These are phyloP conservation scores for Sycobia sp. DNA, from an alignment of 1,140 invertebrate genomes.

Conservation along the genomic window DNA sequence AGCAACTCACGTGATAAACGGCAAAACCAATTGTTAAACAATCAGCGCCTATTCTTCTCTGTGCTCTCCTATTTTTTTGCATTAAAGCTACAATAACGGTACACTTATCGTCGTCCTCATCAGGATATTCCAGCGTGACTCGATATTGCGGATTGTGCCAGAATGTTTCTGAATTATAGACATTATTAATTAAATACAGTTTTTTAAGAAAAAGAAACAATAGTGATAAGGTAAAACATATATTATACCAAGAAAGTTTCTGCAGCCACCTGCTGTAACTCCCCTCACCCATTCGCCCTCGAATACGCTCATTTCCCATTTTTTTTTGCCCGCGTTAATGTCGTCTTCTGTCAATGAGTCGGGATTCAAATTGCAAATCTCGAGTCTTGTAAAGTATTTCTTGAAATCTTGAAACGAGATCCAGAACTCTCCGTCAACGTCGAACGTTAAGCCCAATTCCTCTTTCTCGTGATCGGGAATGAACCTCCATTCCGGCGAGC, in stretches of 20 bases:
- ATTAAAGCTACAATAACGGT: conserved; percentile 92
- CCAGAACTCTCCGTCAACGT: conserved; percentile 98
- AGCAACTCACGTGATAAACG: conserved; percentile 79
- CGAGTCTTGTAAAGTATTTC: conserved; percentile 78
- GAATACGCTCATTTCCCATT: conserved; percentile 94
- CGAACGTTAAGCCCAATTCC: conserved; percentile 88
- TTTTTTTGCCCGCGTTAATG: conserved; percentile 72
- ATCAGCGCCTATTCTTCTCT: conserved; percentile 87
- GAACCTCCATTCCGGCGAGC: conserved; percentile 90
- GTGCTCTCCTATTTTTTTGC: conserved; percentile 92
- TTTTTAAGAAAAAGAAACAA: not conserved
- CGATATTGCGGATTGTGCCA: conserved; percentile 96
- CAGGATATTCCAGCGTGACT: conserved; percentile 85
- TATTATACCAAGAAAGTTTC: conserved; percentile 91
- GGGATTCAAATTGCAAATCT: conserved; percentile 96
- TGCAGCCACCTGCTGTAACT: conserved; percentile 94
- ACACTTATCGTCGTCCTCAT: conserved; percentile 92
- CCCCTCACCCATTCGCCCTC: conserved; percentile 93
- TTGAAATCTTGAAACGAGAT: conserved; percentile 87
- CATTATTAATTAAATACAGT: too few species aligned
- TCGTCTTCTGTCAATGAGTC: conserved; percentile 86
- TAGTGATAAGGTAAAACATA: conserved; percentile 24
- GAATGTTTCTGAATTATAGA: conserved; percentile 77
- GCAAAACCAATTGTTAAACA: conserved; percentile 95
- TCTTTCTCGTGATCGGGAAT: conserved; percentile 89